Base-by-base conservation (phyloP, 2,888 invertebrate species). In the Eueremaeus valkanovi region DNA sequence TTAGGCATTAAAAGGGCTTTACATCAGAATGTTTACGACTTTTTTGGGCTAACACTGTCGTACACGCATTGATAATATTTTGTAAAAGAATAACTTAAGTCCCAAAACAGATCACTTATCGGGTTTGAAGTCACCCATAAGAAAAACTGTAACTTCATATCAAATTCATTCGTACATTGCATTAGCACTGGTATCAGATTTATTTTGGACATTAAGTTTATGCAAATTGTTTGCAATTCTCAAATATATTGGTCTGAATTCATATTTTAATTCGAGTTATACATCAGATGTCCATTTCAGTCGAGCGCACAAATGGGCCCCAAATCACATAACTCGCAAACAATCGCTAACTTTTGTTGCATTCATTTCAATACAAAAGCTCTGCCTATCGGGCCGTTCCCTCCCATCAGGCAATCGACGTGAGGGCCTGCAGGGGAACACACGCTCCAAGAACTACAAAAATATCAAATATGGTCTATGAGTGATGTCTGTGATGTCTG, bases 321-420 rank as follows among this genome's bases (percentile, higher is more conserved):
- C 24, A 45, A 45, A 70, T 70, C 21, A 9, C n/a, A n/a, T 29
- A 70, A n/a, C 24, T 24, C 45, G 27, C 70, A 16, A 40, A 66
- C 66, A 66, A 66, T 40, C 21, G 36, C 27, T 18, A 9, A 33
- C 21, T 66, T n/a, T 45, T 70, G 21, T 40, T 24, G 42, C 24
- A 42, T 70, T 42, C n/a, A 45, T 36, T 70, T 40, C 42, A 70
- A 70, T 70, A 42, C 45, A 70, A 42, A 40, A 70, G 42, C 13
- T 63, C 70, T 70, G 45, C 70, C 70, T 45, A 42, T 70, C 70
- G 70, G n/a, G 70, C 45, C 70, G 42, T 70, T 70, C 42, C 70
- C 40, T 21, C 70, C 45, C 70, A 70, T 40, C 27, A 70, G 45
- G 45, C 27, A 45, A 42, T 24, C 0, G 63, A 33, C 16, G 33